Percentiles rank a stretch among this genome's conserved stretches.
Conservation (phyloP, 2,113 vertebrate genomes). For the Rafetus swinhoei region DNA sequence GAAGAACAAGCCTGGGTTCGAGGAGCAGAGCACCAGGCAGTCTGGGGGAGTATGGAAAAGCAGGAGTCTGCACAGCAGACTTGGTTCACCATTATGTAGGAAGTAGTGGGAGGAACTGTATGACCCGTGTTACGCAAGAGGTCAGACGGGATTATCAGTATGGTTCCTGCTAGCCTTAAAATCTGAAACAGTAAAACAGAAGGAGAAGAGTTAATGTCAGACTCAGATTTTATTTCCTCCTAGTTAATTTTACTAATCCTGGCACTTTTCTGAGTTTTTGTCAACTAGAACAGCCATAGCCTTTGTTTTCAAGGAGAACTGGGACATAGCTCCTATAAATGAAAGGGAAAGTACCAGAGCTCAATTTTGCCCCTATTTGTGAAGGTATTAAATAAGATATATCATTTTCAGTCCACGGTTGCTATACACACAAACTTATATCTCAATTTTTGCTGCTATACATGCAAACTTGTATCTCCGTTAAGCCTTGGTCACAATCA, state of each 20-base stretch:
- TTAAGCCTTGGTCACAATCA: neutral
- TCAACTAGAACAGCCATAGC: neutral
- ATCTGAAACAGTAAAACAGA: neutral
- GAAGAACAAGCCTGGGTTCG: neutral
- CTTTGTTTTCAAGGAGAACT: neutral
- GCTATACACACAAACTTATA: neutral
- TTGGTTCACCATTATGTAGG: neutral
- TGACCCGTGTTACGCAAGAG: neutral
- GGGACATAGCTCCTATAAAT: neutral
- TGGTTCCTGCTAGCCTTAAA: neutral
- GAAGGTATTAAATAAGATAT: neutral
- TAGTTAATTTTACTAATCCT: neutral
- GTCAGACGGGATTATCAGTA: neutral
- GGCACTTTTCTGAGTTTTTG: neutral
- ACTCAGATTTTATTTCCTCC: conserved; percentile 33
- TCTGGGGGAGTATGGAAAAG: neutral
- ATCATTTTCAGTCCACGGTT: neutral
- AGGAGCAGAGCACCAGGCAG: conserved; percentile 31
- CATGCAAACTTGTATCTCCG: neutral
- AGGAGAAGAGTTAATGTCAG: neutral
- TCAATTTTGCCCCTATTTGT: neutral
- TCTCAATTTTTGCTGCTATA: neutral
- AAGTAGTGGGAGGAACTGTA: neutral
- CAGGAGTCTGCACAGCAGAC: conserved; percentile 5
- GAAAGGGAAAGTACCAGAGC: neutral